These are phyloP conservation scores for Chlorops oryzae DNA, from an alignment of 1,140 invertebrate species.

Conservation along the genomic window DNA sequence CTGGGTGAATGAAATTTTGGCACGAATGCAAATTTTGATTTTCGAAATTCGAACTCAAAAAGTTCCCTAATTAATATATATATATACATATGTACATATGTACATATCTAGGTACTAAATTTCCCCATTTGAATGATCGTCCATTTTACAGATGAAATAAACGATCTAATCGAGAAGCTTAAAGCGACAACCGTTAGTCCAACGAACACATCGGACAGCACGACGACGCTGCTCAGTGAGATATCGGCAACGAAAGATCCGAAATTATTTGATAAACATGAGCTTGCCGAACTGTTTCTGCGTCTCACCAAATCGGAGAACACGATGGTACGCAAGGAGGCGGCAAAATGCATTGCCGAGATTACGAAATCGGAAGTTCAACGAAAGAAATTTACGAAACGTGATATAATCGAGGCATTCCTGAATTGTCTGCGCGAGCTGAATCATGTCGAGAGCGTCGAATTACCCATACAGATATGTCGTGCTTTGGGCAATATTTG, in stretches of 20 bases:
- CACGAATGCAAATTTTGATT: conserved; percentile 3
- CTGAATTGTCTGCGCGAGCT: conserved; percentile 49
- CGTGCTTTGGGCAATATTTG: conserved; percentile 82
- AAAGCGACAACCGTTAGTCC: conserved; percentile 38
- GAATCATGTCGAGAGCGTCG: conserved; percentile 45
- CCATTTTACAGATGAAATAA: conserved; percentile 35
- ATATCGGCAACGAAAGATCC: conserved; percentile 45
- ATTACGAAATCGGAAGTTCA: conserved; percentile 63
- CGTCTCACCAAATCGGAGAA: conserved; percentile 32
- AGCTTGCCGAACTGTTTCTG: conserved; percentile 39
- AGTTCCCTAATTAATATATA: background rate
- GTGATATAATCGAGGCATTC: conserved; percentile 55
- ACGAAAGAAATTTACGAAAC: conserved; percentile 58
- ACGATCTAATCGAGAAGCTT: conserved; percentile 42
- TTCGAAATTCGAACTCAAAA: background rate
- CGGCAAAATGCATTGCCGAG: conserved; percentile 63
- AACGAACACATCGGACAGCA: conserved; percentile 20
- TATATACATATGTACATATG: too few species aligned
- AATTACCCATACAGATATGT: conserved; percentile 63
- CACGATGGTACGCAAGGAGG: conserved; percentile 39
- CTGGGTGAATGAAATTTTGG: conserved; percentile 3
- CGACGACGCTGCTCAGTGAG: conserved; percentile 32
- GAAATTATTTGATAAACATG: conserved; percentile 44
- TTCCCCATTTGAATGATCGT: too few species aligned
- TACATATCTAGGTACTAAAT: too few species aligned